phyloP scores from a whole-genome alignment of 2,797 vertebrate species.

The Crocidura indochinensis region DNA sequence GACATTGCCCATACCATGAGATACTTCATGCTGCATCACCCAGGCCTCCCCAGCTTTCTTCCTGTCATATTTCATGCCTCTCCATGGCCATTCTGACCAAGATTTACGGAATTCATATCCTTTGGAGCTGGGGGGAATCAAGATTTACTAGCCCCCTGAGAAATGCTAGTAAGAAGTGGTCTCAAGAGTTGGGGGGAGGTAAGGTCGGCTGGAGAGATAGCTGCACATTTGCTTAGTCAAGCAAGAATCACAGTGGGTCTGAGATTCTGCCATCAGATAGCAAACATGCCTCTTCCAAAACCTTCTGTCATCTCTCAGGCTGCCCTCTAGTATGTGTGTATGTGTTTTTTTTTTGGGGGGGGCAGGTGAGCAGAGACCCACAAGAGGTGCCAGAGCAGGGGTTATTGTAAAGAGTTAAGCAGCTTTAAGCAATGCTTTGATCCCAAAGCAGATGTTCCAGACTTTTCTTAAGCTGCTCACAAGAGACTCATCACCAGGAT shows the following conservation, averaged over 20 bases:
- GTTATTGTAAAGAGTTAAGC: too few species aligned
- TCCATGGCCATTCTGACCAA: slow-evolving; percentile 85
- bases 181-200: slow-evolving; percentile 2
- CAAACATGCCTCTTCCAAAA: neutral
- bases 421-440: too few species aligned
- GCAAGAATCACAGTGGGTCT: neutral
- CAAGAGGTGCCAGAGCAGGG: neutral
- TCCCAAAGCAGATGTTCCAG: neutral
- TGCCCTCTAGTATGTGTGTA: neutral
- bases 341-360: too few species aligned
- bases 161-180: slow-evolving; percentile 81
- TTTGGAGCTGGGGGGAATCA: slow-evolving; percentile 82
- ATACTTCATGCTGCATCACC: neutral
- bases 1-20: slow-evolving; percentile 67
- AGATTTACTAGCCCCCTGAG: slow-evolving; percentile 88
- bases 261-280: neutral
- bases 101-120: slow-evolving; percentile 90
- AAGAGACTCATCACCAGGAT: too few species aligned
- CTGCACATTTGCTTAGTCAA: neutral
- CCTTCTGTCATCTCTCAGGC: neutral
- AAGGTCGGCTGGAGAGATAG: slow-evolving; percentile 66
- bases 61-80: slow-evolving; percentile 88
- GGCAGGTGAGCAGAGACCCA: neutral
- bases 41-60: slow-evolving; percentile 75
- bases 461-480: neutral